Evolutionary conservation across 2,113 vertebrate species (phyloP).

Genomic region (Rhea americana): DNA sequence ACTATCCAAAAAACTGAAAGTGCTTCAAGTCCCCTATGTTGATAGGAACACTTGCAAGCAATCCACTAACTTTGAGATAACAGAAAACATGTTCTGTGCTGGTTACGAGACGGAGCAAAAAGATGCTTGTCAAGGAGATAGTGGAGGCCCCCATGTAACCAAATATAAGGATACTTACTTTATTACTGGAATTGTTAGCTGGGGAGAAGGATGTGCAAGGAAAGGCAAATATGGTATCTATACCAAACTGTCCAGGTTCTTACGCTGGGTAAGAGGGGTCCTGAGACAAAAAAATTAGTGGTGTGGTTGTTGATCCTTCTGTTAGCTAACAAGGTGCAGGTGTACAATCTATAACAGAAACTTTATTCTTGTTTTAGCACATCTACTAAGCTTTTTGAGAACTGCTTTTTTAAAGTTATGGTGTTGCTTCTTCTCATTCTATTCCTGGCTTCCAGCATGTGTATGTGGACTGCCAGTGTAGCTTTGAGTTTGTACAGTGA

Average conservation of each 20-base stretch:
- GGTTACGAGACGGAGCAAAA: constrained; percentile 81
- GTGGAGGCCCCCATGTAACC: constrained; percentile 93
- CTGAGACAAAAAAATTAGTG: constrained; percentile 40
- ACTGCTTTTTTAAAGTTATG: background rate
- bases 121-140: constrained; percentile 95
- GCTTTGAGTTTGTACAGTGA: background rate
- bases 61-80: constrained; percentile 82
- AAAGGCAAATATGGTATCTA: constrained; percentile 91
- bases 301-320: background rate
- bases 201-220: constrained; percentile 93
- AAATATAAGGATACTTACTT: constrained; percentile 82
- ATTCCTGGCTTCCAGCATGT: background rate
- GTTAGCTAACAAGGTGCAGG: background rate
- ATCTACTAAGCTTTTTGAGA: background rate
- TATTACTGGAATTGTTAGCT: constrained; percentile 92
- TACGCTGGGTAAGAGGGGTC: constrained; percentile 79
- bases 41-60: constrained; percentile 82
- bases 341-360: background rate
- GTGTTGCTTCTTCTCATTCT: background rate
- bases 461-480: background rate
- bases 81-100: constrained; percentile 92
- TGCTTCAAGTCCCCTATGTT: constrained; percentile 85
- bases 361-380: too few relatives aligned
- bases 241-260: constrained; percentile 88
- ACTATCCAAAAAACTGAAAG: constrained; percentile 77